Conservation (phyloP, 2,113 vertebrate genomes). For the Tachuris rubrigastra region DNA sequence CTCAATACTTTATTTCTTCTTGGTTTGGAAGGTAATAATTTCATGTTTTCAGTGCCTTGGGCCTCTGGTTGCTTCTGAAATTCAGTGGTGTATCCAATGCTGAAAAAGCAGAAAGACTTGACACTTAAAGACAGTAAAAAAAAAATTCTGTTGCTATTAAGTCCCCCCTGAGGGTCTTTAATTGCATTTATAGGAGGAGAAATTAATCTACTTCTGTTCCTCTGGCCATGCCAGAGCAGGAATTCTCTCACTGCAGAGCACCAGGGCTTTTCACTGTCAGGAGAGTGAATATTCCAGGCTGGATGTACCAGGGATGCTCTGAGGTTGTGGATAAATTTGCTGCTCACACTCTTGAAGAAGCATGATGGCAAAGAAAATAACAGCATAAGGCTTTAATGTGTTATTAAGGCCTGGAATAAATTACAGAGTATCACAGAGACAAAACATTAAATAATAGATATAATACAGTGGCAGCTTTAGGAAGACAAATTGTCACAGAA, state of each 20-base stretch:
- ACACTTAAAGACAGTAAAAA: not conserved
- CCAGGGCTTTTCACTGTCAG: not conserved
- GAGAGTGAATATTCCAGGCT: not conserved
- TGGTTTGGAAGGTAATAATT: not conserved
- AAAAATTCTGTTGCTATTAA: not conserved
- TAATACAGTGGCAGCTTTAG: not conserved
- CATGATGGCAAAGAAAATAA: not conserved
- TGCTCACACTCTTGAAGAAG: not conserved
- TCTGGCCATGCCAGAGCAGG: not conserved
- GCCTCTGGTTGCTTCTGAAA: not conserved
- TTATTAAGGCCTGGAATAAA: not conserved
- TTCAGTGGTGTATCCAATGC: not conserved
- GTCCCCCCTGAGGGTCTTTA: not conserved
- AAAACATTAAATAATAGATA: not conserved
- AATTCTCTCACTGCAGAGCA: not conserved
- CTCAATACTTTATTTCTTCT: not conserved
- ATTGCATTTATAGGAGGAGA: not conserved
- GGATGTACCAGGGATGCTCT: not conserved
- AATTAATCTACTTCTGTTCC: not conserved
- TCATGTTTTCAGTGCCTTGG: not conserved
- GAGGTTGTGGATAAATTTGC: not conserved
- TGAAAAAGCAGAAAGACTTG: not conserved
- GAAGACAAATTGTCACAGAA: not conserved
- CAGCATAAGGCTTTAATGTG: not conserved
- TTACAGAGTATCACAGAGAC: not conserved